These are phyloP conservation scores for Tigriopus californicus DNA, from an alignment of 2,888 invertebrate genomes.

Conservation along the genomic window DNA sequence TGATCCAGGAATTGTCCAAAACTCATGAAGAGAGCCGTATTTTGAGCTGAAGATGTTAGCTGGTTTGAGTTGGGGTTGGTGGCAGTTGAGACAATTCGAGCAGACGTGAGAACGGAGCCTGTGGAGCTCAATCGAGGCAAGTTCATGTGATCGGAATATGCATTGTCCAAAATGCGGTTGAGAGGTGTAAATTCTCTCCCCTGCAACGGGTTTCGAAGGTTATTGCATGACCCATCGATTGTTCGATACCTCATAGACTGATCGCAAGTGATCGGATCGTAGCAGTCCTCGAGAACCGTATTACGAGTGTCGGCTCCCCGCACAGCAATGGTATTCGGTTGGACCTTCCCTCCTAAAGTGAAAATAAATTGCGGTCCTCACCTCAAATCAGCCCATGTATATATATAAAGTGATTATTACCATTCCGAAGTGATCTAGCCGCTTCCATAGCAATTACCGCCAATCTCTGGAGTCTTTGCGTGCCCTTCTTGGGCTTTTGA, in stretches of 20 bases:
- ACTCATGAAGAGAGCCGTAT: slow-evolving; percentile 18
- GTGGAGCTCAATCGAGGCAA: slow-evolving; percentile 17
- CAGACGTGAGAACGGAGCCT: slow-evolving; percentile 20
- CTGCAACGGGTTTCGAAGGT: slow-evolving; percentile 22
- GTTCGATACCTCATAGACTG: slow-evolving; percentile 17
- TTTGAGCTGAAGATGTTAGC: neutral
- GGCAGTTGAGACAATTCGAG: slow-evolving; percentile 17
- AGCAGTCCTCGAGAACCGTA: neutral
- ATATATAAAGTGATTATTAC: neutral
- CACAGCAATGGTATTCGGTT: neutral
- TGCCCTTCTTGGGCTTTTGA: neutral
- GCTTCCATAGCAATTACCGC: neutral
- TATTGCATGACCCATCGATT: slow-evolving; percentile 24
- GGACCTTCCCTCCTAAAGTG: too few relatives aligned
- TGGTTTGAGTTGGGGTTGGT: neutral
- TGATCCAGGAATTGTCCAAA: slow-evolving; percentile 20
- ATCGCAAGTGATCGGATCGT: slow-evolving; percentile 9
- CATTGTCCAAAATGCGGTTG: slow-evolving; percentile 22
- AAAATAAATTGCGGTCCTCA: too few relatives aligned
- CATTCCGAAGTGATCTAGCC: neutral
- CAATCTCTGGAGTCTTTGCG: neutral
- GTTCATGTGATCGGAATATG: slow-evolving; percentile 24
- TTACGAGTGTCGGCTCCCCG: neutral
- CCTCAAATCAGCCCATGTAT: too few relatives aligned
- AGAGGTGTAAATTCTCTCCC: slow-evolving; percentile 23